Percentiles rank a stretch among this genome's conserved stretches.
These are phyloP conservation scores for Theonella swinhoei DNA, from an alignment of 37 sponge, comb jelly and placozoan species.

Conservation along the genomic window DNA sequence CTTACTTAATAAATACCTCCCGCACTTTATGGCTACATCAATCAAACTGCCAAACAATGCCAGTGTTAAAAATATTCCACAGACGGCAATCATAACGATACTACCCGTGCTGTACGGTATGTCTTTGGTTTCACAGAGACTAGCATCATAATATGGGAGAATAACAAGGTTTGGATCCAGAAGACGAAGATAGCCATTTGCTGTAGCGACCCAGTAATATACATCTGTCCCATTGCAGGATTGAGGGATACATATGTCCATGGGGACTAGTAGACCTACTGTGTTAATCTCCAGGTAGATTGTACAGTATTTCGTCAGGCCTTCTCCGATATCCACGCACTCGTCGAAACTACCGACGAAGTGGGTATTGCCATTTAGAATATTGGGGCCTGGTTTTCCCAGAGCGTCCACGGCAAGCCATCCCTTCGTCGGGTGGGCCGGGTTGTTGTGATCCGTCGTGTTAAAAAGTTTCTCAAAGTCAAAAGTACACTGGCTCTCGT, in stretches of 20 bases:
- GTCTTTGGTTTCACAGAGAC: background rate
- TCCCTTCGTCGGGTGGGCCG: no score
- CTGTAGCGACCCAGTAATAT: background rate
- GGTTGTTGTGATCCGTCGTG: no score
- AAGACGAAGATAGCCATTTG: background rate
- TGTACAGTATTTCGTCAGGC: constrained; percentile 40
- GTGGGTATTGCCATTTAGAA: constrained; percentile 44
- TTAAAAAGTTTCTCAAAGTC: no score
- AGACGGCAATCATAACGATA: constrained; percentile 36
- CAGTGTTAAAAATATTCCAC: constrained; percentile 9
- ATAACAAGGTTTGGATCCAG: no score
- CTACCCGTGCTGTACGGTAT: constrained; percentile 20
- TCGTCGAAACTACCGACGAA: constrained; percentile 70
- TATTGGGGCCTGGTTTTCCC: constrained; percentile 40
- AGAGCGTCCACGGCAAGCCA: constrained; percentile 10
- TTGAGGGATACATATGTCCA: constrained; percentile 37
- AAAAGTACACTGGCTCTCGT: no score
- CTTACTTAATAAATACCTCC: background rate
- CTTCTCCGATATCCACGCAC: constrained; percentile 24
- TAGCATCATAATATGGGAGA: background rate
- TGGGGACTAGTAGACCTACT: background rate
- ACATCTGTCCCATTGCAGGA: constrained; percentile 23
- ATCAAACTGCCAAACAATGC: constrained; percentile 6
- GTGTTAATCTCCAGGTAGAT: background rate
- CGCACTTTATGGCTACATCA: background rate